Evolutionary conservation across 2,888 invertebrate genomes (phyloP).

Genomic region (Morinoia aosen): DNA sequence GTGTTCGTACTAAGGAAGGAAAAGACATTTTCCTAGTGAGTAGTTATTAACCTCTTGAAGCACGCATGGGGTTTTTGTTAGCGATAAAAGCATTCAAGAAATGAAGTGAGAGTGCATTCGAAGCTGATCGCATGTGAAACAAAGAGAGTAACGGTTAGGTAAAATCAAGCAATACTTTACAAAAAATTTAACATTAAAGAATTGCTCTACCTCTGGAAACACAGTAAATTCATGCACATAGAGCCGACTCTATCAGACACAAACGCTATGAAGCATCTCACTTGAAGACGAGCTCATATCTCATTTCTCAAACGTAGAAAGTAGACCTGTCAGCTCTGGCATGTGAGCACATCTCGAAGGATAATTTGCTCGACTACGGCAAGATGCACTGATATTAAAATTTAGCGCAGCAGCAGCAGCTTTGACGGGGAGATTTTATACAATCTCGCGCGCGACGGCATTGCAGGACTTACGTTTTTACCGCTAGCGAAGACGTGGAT

Average conservation of each 20-base stretch:
- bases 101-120: not conserved
- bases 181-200: not conserved
- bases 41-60: too few relatives aligned
- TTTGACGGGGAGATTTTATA: too few relatives aligned
- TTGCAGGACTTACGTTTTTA: not conserved
- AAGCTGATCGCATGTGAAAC: not conserved
- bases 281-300: not conserved
- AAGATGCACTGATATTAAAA: too few relatives aligned
- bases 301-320: not conserved
- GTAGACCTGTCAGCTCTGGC: not conserved
- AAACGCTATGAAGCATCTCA: not conserved
- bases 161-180: not conserved
- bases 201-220: not conserved
- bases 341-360: not conserved
- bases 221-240: too few relatives aligned
- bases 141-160: not conserved
- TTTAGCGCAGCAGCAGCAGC: too few relatives aligned
- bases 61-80: too few relatives aligned
- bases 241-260: not conserved
- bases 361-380: too few relatives aligned
- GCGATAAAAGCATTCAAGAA: too few relatives aligned
- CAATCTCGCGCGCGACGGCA: too few relatives aligned
- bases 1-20: too few relatives aligned
- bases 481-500: not conserved
- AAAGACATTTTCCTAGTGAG: too few relatives aligned